Base-by-base conservation (phyloP, 2,888 invertebrate genomes). In the Tenthredo notha region DNA sequence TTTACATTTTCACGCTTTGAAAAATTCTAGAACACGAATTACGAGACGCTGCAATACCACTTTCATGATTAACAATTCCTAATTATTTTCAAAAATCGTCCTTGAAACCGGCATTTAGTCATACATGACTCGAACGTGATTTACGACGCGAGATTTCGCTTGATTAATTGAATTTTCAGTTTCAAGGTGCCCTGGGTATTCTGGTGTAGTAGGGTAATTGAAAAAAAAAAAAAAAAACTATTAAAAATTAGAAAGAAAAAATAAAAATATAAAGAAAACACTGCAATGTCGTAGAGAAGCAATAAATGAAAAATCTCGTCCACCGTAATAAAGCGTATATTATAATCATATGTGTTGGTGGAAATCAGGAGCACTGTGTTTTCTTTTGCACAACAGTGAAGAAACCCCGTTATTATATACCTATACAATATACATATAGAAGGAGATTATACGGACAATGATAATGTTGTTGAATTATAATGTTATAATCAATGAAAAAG, bases 211-310 rank as follows among this genome's bases (percentile, higher is more conserved):
- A 72, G 70, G n/a, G 37, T 72, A 70, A 37, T 70, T 12, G n/a
- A 40, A 47, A 25, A 33, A 33, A 33, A 33, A 33, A 33, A 33
- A 33, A 33, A 33, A 33, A 33, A 75, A 29, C 12, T 29, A 47
- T 25, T 77, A 29, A 47, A 37, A 50, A 47, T 29, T 67, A 15
- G 50, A 50, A 77, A 18, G 29, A 43, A 10, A 43, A 21, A 74
- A 21, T 43, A 67, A 18, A 74, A 25, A 54, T 18, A 75, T 37
- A 75, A 12, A 77, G 29, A 15, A 50, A n/a, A 72, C 70, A 37
- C 37, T 70, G 43, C 75, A 77, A 77, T 61, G 61, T 80, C 37
- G 58, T 80, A 80, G 78, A 80, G 78, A 80, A 80, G 78, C 78
- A 80, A 80, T 80, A 80, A 80, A 61, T 15, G n/a, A 33, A 61